Percentiles rank a stretch among this genome's conserved stretches.
Conservation (phyloP, 1,140 invertebrate species). For the Bombus waltoni region DNA sequence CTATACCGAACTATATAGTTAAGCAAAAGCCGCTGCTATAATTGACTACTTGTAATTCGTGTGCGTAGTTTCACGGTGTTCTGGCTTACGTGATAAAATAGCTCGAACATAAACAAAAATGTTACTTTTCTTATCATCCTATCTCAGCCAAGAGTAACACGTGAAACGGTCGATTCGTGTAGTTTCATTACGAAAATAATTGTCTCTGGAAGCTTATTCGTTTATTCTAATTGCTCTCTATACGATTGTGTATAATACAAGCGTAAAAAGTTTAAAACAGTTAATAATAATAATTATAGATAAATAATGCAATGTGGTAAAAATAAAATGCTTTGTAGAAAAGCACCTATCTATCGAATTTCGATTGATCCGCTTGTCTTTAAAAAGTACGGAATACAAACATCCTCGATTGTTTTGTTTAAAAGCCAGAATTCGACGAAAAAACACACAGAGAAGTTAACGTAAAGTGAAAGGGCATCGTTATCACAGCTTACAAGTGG, state of each 20-base stretch:
- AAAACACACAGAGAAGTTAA: constrained; percentile 1
- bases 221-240: constrained; percentile 45
- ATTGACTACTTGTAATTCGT: constrained; percentile 42
- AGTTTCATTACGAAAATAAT: constrained; percentile 38
- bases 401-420: background rate
- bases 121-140: background rate
- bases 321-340: constrained; percentile 22
- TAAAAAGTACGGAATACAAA: constrained; percentile 10
- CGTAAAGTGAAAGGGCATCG: constrained; percentile 1
- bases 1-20: constrained; percentile 68
- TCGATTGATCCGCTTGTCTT: background rate
- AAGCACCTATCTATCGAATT: constrained; percentile 39
- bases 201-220: constrained; percentile 31
- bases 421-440: background rate
- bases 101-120: background rate
- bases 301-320: constrained; percentile 41
- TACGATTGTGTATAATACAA: constrained; percentile 48
- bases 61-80: constrained; percentile 43
- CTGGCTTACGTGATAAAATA: constrained; percentile 12
- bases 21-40: constrained; percentile 60
- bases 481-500: constrained; percentile 58
- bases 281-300: constrained; percentile 37
- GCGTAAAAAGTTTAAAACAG: constrained; percentile 48
- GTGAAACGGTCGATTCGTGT: constrained; percentile 23
- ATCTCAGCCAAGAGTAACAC: constrained; percentile 23